A percentile compares a stretch with the other conserved stretches of the same genome.
phyloP scores from a whole-genome alignment of 1,140 invertebrate species.

The Plectus sambesii region DNA sequence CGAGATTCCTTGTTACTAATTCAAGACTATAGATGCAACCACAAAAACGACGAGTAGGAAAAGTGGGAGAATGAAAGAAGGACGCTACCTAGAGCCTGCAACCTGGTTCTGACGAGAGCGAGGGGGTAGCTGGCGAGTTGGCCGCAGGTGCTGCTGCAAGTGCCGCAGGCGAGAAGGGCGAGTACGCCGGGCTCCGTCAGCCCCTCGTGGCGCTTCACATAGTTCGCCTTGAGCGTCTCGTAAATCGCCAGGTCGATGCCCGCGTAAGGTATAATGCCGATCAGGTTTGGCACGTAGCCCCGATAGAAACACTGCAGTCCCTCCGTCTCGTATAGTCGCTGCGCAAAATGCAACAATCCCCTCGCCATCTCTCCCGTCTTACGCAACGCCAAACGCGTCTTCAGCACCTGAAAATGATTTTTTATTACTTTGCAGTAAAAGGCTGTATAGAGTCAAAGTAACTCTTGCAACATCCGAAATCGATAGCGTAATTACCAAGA shows the following conservation, averaged over 20 bases:
- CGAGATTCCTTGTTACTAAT: no score
- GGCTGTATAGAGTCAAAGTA: no score
- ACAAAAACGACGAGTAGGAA: no score
- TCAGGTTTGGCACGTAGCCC: conserved; percentile 74
- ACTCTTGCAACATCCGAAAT: no score
- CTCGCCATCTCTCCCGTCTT: conserved; percentile 77
- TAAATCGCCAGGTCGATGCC: conserved; percentile 97
- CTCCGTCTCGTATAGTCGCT: conserved; percentile 73
- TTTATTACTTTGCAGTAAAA: no score
- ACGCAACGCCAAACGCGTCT: conserved; percentile 83
- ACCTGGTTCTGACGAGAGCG: conserved; percentile 78
- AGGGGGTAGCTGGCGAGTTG: conserved; percentile 94
- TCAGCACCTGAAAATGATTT: no score
- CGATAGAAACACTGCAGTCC: conserved; percentile 69
- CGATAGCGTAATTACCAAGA: no score
- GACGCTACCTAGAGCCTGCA: conserved; percentile 90
- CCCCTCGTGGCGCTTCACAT: conserved; percentile 54
- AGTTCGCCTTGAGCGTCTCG: conserved; percentile 59
- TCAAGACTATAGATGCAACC: no score
- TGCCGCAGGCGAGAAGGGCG: conserved; percentile 75
- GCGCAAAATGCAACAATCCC: conserved; percentile 76
- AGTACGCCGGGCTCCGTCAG: conserved; percentile 53
- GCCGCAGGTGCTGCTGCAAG: conserved; percentile 78
- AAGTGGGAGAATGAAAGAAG: no score
- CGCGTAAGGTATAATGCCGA: conserved; percentile 96